Percentiles rank a stretch among this genome's conserved stretches.
These are phyloP conservation scores for Crotalus horridus DNA, from an alignment of 2,113 vertebrate genomes.

Conservation along the genomic window DNA sequence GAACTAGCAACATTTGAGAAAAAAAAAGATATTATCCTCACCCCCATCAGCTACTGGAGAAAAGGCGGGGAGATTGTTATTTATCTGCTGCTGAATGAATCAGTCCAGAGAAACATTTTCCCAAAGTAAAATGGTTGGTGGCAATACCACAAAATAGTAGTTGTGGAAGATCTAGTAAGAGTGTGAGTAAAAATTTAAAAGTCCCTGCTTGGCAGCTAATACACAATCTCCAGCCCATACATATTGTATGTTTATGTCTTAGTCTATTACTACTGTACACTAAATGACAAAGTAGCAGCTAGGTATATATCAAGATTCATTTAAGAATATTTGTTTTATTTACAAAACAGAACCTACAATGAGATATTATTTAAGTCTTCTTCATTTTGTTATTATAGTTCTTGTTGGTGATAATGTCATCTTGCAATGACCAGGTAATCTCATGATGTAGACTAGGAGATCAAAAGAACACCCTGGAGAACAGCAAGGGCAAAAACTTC, in stretches of 20 bases:
- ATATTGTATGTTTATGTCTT: neutral
- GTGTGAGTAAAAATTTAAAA: neutral
- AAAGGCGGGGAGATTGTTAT: neutral
- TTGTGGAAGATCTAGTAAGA: neutral
- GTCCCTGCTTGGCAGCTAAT: neutral
- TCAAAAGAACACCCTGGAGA: neutral
- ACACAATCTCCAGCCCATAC: neutral
- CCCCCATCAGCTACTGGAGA: neutral
- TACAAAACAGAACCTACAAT: neutral
- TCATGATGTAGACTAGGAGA: neutral
- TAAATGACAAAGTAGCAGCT: neutral
- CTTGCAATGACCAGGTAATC: neutral
- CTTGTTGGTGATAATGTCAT: neutral
- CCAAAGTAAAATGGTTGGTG: neutral
- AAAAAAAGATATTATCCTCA: neutral
- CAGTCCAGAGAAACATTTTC: neutral
- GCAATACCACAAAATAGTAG: neutral
- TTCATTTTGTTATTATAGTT: neutral
- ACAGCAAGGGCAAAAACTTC: neutral
- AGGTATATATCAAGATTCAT: neutral
- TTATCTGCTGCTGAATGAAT: neutral
- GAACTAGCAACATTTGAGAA: neutral
- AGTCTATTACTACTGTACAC: neutral
- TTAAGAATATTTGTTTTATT: neutral
- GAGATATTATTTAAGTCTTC: neutral